These are phyloP conservation scores for Ranitomeya variabilis DNA, from an alignment of 2,113 vertebrate species.

Conservation along the genomic window DNA sequence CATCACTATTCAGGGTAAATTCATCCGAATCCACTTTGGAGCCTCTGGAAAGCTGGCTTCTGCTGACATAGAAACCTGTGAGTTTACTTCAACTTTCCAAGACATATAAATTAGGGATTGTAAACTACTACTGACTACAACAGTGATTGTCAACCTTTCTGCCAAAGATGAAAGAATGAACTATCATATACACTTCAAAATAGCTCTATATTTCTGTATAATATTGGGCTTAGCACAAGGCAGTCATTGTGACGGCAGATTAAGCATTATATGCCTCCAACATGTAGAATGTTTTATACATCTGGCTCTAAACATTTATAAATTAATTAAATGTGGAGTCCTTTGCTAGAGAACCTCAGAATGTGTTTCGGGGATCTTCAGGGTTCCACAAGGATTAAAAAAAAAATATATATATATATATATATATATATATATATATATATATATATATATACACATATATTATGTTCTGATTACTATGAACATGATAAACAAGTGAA, in stretches of 20 bases:
- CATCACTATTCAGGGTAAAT: conserved; percentile 80
- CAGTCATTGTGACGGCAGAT: background rate
- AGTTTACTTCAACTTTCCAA: conserved; percentile 62
- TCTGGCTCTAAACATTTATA: background rate
- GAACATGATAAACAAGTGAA: background rate
- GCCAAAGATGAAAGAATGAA: background rate
- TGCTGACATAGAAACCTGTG: conserved; percentile 92
- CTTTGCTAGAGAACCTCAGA: background rate
- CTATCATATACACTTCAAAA: background rate
- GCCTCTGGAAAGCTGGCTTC: conserved; percentile 88
- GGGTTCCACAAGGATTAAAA: background rate
- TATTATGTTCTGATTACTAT: background rate
- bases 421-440: background rate
- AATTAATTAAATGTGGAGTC: background rate
- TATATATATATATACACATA: no score
- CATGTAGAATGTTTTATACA: background rate
- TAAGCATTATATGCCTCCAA: background rate
- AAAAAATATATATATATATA: background rate
- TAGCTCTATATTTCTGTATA: background rate
- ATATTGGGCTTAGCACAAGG: background rate
- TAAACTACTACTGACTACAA: background rate
- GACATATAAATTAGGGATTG: background rate
- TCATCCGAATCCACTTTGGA: conserved; percentile 92
- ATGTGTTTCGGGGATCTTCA: background rate
- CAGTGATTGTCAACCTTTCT: background rate